These are phyloP conservation scores for Andrena fulva DNA, from an alignment of 2,888 invertebrate genomes.

Conservation along the genomic window DNA sequence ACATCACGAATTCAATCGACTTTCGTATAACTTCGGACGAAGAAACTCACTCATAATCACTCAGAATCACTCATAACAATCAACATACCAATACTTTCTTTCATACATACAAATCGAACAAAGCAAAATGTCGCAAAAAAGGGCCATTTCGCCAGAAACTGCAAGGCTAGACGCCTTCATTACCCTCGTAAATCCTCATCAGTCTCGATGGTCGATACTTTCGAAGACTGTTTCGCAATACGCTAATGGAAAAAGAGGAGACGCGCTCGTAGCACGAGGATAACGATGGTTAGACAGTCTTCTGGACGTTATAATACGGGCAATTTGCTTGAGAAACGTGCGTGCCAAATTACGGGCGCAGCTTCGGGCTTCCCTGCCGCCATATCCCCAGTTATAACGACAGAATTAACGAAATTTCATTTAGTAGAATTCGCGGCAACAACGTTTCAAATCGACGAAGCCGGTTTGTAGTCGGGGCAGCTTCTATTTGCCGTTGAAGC, in stretches of 20 bases:
- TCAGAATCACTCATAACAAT: background rate
- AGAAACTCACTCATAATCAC: background rate
- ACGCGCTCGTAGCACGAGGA: slow-evolving; percentile 12
- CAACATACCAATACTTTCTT: background rate
- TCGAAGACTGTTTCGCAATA: slow-evolving; percentile 32
- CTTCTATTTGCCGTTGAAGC: slow-evolving; percentile 69
- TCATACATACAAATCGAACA: background rate
- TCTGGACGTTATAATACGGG: slow-evolving; percentile 65
- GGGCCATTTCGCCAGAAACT: background rate
- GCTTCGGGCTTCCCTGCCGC: slow-evolving; percentile 26
- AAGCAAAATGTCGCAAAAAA: background rate
- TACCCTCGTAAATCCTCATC: slow-evolving; percentile 2
- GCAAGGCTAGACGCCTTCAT: background rate
- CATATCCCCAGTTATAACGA: slow-evolving; percentile 13
- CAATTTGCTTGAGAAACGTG: slow-evolving; percentile 70
- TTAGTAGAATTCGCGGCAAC: slow-evolving; percentile 59
- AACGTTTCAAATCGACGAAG: slow-evolving; percentile 45
- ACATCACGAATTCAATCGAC: too few species aligned
- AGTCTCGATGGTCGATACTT: background rate
- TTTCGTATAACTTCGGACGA: too few species aligned
- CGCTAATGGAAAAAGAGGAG: slow-evolving; percentile 31
- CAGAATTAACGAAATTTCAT: slow-evolving; percentile 73
- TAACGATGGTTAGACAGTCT: slow-evolving; percentile 68
- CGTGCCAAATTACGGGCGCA: slow-evolving; percentile 59
- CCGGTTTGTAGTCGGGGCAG: slow-evolving; percentile 31